Base-by-base conservation (phyloP, 2,113 vertebrate species). In the Trematomus loennbergii region DNA sequence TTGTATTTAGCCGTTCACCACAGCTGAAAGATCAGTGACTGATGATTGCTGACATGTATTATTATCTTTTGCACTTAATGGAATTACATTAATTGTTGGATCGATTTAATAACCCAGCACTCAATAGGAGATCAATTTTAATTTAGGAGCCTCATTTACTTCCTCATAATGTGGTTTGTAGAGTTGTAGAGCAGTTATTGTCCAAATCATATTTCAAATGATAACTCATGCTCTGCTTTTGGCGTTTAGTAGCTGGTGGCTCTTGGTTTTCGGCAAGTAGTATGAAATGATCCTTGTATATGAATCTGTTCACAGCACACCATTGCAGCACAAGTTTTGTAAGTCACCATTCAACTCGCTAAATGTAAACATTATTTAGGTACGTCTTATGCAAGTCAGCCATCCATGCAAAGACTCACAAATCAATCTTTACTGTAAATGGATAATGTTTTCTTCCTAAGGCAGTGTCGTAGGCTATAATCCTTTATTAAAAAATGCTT, bases 81-180 rank as follows among this genome's bases (percentile, higher is more conserved):
- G 40, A 65, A 55, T 66, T 43, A 55, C 25, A 49, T 62, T 16
- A 54, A 61, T 9, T 40, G 20, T 53, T 18, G 1, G 49, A 72
- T 76, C 0, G n/a, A 33, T 40, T 65, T 8, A 50, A 62, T 53
- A 40, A 48, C 13, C 12, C 61, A 57, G n/a, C 55, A 58, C 22
- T 57, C 57, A 52, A 45, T 25, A 60, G 55, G 20, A 61, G 54
- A 74, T 78, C n/a, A n/a, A 52, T 82, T 18, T 54, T 1, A 54
- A 72, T 43, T 50, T 29, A 57, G 25, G 20, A 13, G 18, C 60
- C 61, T 17, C 22, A 9, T 54, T 64, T 64, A 40, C 50, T 74
- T 65, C 18, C 43, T 46, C 43, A 22, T 33, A 22, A 46, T 74
- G 53, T 25, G 18, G 16, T 69, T 70, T 69, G 16, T 50, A 54